Evolutionary conservation across 1,140 invertebrate species (phyloP).

Genomic region (Babylonia areolata): DNA sequence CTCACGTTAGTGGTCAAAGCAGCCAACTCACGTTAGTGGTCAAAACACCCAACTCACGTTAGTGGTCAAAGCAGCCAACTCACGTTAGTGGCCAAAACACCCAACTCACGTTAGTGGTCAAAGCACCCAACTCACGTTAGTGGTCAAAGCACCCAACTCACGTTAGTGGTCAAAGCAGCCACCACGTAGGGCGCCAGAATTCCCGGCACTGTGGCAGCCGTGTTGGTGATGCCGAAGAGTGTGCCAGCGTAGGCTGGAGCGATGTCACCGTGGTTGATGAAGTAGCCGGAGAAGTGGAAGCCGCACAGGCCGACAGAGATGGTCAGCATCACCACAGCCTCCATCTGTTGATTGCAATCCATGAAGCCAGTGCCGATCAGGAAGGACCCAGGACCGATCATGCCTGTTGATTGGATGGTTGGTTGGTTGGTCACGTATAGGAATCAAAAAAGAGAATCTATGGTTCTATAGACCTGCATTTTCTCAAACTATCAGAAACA

Average conservation of each 20-base stretch:
- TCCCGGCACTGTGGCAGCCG: constrained; percentile 89
- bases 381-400: constrained; percentile 58
- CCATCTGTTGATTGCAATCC: constrained; percentile 58
- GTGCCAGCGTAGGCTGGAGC: constrained; percentile 86
- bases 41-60: no score
- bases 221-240: constrained; percentile 91
- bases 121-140: constrained; percentile 66
- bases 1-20: no score
- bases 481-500: no score
- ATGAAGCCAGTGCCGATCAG: constrained; percentile 62
- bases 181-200: constrained; percentile 89
- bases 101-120: no score
- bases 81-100: no score
- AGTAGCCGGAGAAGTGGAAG: constrained; percentile 80
- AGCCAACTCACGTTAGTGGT: no score
- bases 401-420: no score
- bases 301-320: constrained; percentile 66
- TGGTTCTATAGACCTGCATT: no score
- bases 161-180: constrained; percentile 82
- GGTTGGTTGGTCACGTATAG: no score
- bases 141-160: constrained; percentile 82
- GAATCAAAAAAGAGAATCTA: no score
- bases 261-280: constrained; percentile 91
- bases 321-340: constrained; percentile 64
- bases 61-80: no score